Conservation (phyloP, 2,113 vertebrate genomes). For the Vidua macroura region DNA sequence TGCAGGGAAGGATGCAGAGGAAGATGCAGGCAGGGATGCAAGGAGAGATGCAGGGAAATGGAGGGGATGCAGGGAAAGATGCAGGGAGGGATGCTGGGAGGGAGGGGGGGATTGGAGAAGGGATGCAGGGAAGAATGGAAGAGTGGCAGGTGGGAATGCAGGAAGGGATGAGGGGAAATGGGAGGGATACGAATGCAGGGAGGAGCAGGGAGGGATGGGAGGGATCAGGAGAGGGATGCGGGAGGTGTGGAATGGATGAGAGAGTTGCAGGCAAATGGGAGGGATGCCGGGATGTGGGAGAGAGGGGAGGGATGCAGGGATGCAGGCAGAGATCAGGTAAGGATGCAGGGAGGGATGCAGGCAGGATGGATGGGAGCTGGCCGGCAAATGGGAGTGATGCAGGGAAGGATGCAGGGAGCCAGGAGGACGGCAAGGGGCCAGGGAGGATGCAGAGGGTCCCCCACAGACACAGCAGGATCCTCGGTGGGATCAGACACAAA, state of each 20-base stretch:
- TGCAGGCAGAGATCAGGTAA: not conserved
- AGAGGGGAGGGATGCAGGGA: not conserved
- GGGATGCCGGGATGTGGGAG: not conserved
- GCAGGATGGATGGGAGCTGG: not conserved
- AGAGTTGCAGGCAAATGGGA: not conserved
- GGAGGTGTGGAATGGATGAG: not conserved
- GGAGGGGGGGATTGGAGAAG: not conserved
- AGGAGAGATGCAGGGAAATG: not conserved
- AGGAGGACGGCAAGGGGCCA: not conserved
- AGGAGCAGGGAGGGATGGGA: not conserved
- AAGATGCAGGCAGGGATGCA: not conserved
- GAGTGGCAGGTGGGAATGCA: not conserved
- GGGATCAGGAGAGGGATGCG: not conserved
- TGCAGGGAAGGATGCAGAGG: no score
- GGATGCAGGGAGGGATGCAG: not conserved
- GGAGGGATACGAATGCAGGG: not conserved
- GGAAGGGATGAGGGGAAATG: not conserved
- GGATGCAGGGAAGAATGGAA: not conserved
- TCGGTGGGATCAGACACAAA: not conserved
- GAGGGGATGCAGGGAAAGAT: not conserved
- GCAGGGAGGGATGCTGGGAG: not conserved
- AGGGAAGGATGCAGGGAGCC: not conserved
- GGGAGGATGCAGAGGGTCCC: not conserved
- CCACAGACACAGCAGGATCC: rapidly evolving
- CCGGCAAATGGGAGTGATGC: not conserved